Conservation (phyloP, 2,888 invertebrate genomes). For the Drosophila incognita region DNA sequence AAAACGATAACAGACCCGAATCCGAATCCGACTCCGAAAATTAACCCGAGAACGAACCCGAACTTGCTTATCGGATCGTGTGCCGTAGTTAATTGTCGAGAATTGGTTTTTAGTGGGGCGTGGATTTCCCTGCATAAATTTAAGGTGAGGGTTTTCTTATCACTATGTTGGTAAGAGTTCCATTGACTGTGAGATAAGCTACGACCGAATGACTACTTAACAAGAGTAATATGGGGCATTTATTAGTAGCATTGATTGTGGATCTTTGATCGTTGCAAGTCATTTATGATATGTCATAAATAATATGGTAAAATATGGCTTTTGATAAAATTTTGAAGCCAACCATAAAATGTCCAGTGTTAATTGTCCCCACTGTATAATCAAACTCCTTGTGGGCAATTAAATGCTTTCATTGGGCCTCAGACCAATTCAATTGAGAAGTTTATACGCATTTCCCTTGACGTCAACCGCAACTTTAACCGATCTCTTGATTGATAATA, state of each 20-base stretch:
- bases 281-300: slow-evolving; percentile 70
- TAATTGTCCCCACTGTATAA: slow-evolving; percentile 36
- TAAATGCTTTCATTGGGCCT: slow-evolving; percentile 35
- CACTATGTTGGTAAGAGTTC: slow-evolving; percentile 9
- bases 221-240: slow-evolving; percentile 28
- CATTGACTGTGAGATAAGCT: slow-evolving; percentile 48
- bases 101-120: slow-evolving; percentile 1
- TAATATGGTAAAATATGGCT: slow-evolving; percentile 63
- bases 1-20: slow-evolving; percentile 25
- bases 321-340: slow-evolving; percentile 62
- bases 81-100: neutral
- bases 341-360: slow-evolving; percentile 25
- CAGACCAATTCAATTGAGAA: slow-evolving; percentile 33
- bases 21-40: neutral
- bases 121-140: slow-evolving; percentile 26
- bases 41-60: neutral
- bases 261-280: slow-evolving; percentile 50
- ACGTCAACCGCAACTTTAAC: slow-evolving; percentile 33
- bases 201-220: slow-evolving; percentile 30
- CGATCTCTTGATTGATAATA: slow-evolving; percentile 20
- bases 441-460: slow-evolving; percentile 30
- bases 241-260: neutral
- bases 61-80: neutral
- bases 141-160: slow-evolving; percentile 27
- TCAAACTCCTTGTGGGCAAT: slow-evolving; percentile 25